Evolutionary conservation across 2,113 vertebrate species (phyloP).

Genomic region (Alosa alosa): DNA sequence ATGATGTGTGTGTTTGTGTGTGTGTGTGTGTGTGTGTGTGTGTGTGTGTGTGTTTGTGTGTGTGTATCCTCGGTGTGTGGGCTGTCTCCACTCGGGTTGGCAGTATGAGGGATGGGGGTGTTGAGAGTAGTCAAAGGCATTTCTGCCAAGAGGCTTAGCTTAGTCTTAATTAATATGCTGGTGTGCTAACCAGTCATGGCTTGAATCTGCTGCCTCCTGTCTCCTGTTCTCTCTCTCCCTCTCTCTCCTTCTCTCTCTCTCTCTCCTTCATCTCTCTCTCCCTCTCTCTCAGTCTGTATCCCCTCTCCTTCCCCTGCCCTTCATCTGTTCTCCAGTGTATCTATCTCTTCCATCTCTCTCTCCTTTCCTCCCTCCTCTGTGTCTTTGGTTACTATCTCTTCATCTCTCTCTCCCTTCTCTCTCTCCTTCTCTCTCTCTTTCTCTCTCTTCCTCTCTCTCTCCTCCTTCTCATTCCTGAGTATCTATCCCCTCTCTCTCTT

Average conservation of each 20-base stretch:
- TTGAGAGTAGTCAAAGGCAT: slow-evolving; percentile 1
- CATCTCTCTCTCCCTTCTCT: neutral
- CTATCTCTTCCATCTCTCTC: neutral
- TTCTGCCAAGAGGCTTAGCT: slow-evolving; percentile 37
- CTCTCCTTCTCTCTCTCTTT: too few species aligned
- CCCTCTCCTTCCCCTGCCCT: neutral
- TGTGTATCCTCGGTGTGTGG: neutral
- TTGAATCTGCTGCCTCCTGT: neutral
- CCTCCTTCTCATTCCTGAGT: neutral
- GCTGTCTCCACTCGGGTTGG: neutral
- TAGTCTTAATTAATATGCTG: slow-evolving; percentile 42
- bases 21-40: neutral
- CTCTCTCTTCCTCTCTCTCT: too few species aligned
- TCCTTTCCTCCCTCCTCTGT: neutral
- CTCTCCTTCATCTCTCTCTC: neutral
- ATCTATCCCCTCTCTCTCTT: neutral
- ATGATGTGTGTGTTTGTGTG: neutral
- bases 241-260: slow-evolving; percentile 21
- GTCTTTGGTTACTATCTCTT: neutral
- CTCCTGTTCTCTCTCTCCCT: neutral
- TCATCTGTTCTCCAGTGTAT: too few species aligned
- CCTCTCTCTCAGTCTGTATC: too few species aligned
- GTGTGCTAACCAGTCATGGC: slow-evolving; percentile 15
- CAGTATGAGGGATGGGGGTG: neutral
- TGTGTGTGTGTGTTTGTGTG: slow-evolving; percentile 18